These are phyloP conservation scores for Lasioglossum oenotherae DNA, from an alignment of 2,888 invertebrate species.

Conservation along the genomic window DNA sequence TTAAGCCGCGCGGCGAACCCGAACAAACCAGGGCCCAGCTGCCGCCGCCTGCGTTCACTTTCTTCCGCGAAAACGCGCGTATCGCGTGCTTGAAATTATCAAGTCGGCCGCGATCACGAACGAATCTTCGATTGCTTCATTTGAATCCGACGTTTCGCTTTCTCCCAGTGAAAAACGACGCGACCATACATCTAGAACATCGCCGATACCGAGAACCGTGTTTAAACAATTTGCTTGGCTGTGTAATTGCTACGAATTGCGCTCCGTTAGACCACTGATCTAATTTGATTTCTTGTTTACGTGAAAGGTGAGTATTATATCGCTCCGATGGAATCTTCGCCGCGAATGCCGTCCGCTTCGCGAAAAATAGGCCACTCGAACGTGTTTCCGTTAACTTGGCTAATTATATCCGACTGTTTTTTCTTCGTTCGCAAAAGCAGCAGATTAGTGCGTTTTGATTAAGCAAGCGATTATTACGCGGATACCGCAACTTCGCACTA, in stretches of 20 bases:
- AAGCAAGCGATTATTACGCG: not conserved
- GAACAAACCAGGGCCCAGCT: not conserved
- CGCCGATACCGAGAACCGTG: not conserved
- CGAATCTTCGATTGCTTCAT: constrained; percentile 24
- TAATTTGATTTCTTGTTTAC: not conserved
- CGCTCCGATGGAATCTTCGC: not conserved
- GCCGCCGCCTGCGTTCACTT: constrained; percentile 29
- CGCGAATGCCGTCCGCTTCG: not conserved
- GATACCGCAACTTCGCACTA: not conserved
- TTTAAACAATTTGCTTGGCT: not conserved
- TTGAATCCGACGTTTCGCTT: constrained; percentile 40
- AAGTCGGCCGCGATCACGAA: constrained; percentile 14
- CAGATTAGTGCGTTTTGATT: not conserved
- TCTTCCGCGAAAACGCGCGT: constrained; percentile 34
- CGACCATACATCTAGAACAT: not conserved
- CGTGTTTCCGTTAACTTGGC: not conserved
- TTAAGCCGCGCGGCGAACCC: constrained; percentile 12
- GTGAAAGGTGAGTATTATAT: not conserved
- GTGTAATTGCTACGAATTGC: not conserved
- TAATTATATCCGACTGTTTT: not conserved
- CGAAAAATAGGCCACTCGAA: not conserved
- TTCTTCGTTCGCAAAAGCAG: not conserved
- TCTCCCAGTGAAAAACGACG: constrained; percentile 23
- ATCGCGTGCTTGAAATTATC: constrained; percentile 53
- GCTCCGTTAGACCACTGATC: not conserved